Conservation (phyloP, 1,140 invertebrate genomes). For the Conus betulinus region DNA sequence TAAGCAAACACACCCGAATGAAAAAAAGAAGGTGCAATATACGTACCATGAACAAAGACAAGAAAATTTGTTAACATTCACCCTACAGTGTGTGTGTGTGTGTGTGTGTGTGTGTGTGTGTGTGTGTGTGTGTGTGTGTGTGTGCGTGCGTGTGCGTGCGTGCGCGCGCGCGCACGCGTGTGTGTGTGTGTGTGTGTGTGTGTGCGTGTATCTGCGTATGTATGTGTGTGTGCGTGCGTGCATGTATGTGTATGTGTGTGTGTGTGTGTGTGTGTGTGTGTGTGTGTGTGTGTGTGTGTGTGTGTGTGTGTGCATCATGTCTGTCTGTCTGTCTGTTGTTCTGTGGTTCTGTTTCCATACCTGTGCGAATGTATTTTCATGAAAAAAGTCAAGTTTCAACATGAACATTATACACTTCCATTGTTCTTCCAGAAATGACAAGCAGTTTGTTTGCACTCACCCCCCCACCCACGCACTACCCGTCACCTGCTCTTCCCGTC, state of each 20-base stretch:
- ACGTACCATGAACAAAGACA: no score
- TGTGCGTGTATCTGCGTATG: neutral
- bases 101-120: neutral
- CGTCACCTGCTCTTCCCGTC: no score
- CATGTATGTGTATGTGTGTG: neutral
- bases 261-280: neutral
- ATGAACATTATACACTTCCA: no score
- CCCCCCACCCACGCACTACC: no score
- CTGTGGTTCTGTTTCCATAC: no score
- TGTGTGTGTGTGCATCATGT: neutral
- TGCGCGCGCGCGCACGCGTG: neutral
- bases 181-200: neutral
- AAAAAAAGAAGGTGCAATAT: no score
- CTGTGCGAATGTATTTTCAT: no score
- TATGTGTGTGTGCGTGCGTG: neutral
- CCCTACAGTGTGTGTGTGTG: neutral
- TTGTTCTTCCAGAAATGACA: no score
- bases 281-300: neutral
- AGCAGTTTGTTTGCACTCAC: no score
- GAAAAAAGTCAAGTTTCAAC: no score
- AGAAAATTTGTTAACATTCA: no score
- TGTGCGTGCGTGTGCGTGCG: neutral
- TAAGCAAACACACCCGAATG: no score
- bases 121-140: neutral
- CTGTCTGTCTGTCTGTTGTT: neutral